These are phyloP conservation scores for Chrysaora quinquecirrha DNA, from an alignment of 30 jellyfish, hydroid and myxozoan genomes.

Conservation along the genomic window DNA sequence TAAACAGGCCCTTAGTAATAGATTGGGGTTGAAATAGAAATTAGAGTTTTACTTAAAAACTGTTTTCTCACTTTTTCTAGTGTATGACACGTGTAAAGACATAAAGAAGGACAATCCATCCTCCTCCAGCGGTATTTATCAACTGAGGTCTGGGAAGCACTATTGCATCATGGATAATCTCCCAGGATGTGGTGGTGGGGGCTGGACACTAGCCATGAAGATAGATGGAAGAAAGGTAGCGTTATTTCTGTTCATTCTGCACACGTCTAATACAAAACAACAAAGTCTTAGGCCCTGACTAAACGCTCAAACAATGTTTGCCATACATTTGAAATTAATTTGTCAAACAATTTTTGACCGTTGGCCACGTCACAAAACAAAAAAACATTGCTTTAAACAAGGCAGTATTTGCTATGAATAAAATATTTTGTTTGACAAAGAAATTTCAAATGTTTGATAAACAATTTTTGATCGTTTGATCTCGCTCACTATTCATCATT, in stretches of 20 bases:
- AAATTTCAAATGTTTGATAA: no score
- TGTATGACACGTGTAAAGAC: conserved; percentile 40
- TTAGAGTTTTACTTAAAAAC: no score
- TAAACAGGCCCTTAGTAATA: no score
- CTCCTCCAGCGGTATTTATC: conserved; percentile 23
- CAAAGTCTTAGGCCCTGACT: not conserved
- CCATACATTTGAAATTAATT: no score
- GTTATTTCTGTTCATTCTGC: not conserved
- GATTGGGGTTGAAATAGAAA: no score
- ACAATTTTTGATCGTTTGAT: no score
- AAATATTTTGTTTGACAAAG: not conserved
- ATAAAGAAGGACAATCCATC: not conserved
- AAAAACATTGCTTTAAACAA: not conserved
- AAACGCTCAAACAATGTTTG: no score
- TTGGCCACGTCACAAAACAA: not conserved
- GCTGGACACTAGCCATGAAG: conserved; percentile 72
- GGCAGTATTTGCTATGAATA: no score
- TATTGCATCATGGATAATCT: conserved; percentile 35
- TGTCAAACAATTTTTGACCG: not conserved
- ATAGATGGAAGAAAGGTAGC: conserved; percentile 41
- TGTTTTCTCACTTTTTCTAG: not conserved
- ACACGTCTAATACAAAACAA: not conserved
- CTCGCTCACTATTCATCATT: no score
- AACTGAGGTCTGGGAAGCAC: conserved; percentile 45
- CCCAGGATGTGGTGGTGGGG: conserved; percentile 54